phyloP scores from a whole-genome alignment of 2,797 vertebrate genomes.

The Delichon dasypus region DNA sequence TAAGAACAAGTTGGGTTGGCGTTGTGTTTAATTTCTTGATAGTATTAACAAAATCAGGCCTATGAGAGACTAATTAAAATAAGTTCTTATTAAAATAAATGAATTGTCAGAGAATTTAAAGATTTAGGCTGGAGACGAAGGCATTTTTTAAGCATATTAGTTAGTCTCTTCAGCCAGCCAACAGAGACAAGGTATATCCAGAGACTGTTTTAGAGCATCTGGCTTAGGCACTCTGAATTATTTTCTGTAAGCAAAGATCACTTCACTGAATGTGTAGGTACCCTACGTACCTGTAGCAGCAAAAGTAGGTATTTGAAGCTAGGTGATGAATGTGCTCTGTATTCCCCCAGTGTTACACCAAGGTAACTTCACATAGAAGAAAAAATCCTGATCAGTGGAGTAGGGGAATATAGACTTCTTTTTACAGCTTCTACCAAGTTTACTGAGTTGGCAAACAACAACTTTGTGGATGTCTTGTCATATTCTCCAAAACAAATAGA shows the following conservation, averaged over 20 bases:
- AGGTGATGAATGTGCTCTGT: not conserved
- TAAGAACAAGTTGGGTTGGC: not conserved
- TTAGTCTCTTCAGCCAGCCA: not conserved
- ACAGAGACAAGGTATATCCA: not conserved
- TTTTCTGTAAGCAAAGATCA: not conserved
- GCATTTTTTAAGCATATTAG: not conserved
- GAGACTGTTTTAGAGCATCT: not conserved
- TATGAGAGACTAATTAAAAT: not conserved
- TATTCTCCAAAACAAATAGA: not conserved
- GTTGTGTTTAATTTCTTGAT: not conserved
- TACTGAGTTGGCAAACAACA: not conserved
- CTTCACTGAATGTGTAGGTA: not conserved
- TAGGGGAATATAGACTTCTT: not conserved
- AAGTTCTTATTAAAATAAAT: not conserved
- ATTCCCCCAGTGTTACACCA: not conserved
- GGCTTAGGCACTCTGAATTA: not conserved
- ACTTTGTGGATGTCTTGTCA: not conserved
- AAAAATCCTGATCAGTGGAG: not conserved
- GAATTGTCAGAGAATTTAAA: not conserved
- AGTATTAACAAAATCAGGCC: not conserved
- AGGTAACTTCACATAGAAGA: not conserved
- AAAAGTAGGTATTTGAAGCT: not conserved
- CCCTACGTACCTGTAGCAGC: not conserved
- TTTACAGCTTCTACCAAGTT: not conserved
- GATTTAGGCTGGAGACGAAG: not conserved